phyloP scores from a whole-genome alignment of 2,888 invertebrate species.

The Alsophila aescularia region DNA sequence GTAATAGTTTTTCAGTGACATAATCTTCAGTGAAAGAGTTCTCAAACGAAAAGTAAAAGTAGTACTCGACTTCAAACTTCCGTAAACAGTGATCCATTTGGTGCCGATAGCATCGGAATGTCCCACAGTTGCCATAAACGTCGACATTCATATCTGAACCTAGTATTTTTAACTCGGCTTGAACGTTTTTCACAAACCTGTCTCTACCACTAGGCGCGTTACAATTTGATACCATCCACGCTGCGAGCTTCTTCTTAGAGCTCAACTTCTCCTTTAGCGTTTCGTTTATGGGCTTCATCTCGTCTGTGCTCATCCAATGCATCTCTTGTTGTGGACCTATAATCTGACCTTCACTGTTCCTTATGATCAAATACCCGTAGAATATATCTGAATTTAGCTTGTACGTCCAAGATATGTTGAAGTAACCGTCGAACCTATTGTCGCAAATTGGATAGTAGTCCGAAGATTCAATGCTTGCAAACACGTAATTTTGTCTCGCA shows the following conservation, averaged over 20 bases:
- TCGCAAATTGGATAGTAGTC: slow-evolving; percentile 54
- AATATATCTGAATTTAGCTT: slow-evolving; percentile 53
- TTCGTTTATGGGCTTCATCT: slow-evolving; percentile 46
- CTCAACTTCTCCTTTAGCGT: slow-evolving; percentile 21
- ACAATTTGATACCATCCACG: slow-evolving; percentile 67
- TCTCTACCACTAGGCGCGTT: slow-evolving; percentile 46
- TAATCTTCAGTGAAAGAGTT: slow-evolving; percentile 64
- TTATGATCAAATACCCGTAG: slow-evolving; percentile 56
- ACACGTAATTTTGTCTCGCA: slow-evolving; percentile 57
- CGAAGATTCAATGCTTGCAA: slow-evolving; percentile 56
- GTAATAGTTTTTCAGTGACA: slow-evolving; percentile 66
- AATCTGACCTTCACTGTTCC: slow-evolving; percentile 43
- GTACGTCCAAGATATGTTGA: slow-evolving; percentile 67
- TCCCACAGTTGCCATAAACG: slow-evolving; percentile 58
- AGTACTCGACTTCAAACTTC: slow-evolving; percentile 54
- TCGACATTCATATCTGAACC: slow-evolving; percentile 46
- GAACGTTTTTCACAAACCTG: slow-evolving; percentile 41
- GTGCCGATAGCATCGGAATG: slow-evolving; percentile 42
- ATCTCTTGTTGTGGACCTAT: slow-evolving; percentile 50
- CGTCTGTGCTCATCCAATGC: slow-evolving; percentile 45
- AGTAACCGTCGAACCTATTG: slow-evolving; percentile 46
- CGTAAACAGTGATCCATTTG: slow-evolving; percentile 46
- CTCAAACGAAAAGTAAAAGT: slow-evolving; percentile 67
- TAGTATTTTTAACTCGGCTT: slow-evolving; percentile 43
- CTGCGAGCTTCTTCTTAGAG: slow-evolving; percentile 25